Evolutionary conservation across 2,113 vertebrate species (phyloP), one percentile per base, ranked within the genome.

Genomic region (Ceyx cyanopectus): DNA sequence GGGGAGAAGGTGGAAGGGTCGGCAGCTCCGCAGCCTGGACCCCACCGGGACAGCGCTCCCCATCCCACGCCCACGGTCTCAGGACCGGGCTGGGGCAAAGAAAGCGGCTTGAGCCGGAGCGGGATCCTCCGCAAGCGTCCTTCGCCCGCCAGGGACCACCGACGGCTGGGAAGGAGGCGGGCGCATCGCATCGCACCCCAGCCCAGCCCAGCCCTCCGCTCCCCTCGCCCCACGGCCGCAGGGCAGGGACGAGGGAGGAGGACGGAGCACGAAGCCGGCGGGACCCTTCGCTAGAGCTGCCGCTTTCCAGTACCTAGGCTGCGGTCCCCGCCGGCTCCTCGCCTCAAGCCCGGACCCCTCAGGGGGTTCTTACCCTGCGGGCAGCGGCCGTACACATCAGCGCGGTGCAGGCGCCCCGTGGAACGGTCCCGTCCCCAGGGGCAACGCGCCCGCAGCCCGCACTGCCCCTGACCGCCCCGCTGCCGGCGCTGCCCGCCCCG

Each of bases 1-100:
- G 23, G n/a, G 20, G 27, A 27, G 41, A 12, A 30, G 21, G 30
- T 1, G 2, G 12, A 18, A 34, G 41, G 21, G 37, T 11, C 3
- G 2, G 60, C 40, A 54, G 37, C 30, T n/a, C 15, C 34, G 13
- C 23, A 3, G 19, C 24, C 48, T 7, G 2, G 23, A 15, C 7
- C 26, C 10, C 6, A 4, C 1, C 12, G 1, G 37, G 21, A 20
- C 53, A 53, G 61, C 5, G 3, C 20, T 73, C 12, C 43, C 30
- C 30, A 1, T 5, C 4, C 48, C 57, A 27, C 0, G 1, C 12
- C 73, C 60, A 2, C 7, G 2, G 1, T 23, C 70, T 32, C 66
- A 2, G 65, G n/a, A 45, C 43, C 34, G 3, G 72, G 0, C 17
- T 1, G 57, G 4, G 48, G 41, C 0, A 15, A 13, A 12, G n/a